Percentiles rank a stretch among this genome's conserved stretches.
Evolutionary conservation across 2,113 vertebrate genomes (phyloP).

Genomic region (Psilopsiagon aymara): DNA sequence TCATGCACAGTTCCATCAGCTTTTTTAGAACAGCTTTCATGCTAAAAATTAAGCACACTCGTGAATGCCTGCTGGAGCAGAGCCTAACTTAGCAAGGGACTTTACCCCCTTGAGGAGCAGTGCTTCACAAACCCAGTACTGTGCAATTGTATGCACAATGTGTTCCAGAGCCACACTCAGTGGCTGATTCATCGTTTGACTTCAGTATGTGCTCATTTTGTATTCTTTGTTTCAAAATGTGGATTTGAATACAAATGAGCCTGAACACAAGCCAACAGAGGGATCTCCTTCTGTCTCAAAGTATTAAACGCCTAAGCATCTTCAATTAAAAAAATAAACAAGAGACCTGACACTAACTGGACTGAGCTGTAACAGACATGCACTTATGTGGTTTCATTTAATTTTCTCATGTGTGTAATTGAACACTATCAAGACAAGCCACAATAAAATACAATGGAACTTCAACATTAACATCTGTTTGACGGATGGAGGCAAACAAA

Average conservation of each 20-base stretch:
- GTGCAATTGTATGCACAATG: neutral
- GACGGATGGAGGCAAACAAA: neutral
- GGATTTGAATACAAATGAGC: slow-evolving; percentile 54
- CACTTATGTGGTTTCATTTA: slow-evolving; percentile 26
- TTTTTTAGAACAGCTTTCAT: neutral
- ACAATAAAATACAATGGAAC: neutral
- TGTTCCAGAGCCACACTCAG: slow-evolving; percentile 2
- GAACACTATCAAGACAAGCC: neutral
- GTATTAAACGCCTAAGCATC: slow-evolving; percentile 36
- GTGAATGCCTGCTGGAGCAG: slow-evolving; percentile 8
- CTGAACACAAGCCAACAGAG: neutral
- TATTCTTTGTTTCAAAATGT: slow-evolving; percentile 47
- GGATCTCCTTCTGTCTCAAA: slow-evolving; percentile 1
- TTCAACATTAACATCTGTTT: slow-evolving; percentile 39
- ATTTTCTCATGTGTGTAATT: slow-evolving; percentile 30
- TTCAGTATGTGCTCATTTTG: slow-evolving; percentile 12
- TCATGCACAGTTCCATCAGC: neutral
- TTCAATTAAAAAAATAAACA: slow-evolving; percentile 19
- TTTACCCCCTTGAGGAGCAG: slow-evolving; percentile 19
- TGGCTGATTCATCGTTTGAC: neutral
- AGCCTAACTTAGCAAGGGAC: slow-evolving; percentile 23
- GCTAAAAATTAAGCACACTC: slow-evolving; percentile 16
- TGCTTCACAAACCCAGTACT: neutral
- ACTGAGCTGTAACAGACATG: neutral
- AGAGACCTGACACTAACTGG: slow-evolving; percentile 11